Conservation (phyloP, 2,113 vertebrate genomes). For the Sturnira hondurensis region DNA sequence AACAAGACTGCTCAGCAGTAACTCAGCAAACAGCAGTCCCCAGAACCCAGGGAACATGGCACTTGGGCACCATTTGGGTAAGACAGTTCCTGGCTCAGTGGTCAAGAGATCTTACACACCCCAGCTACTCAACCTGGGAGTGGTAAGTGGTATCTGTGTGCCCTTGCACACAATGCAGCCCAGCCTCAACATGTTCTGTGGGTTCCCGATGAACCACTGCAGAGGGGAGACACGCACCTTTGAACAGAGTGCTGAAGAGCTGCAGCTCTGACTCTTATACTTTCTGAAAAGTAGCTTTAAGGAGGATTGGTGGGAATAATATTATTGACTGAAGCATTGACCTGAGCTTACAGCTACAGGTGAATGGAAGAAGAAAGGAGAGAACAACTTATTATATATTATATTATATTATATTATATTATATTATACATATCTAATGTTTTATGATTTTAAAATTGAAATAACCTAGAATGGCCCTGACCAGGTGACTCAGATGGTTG, state of each 20-base stretch:
- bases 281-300: background rate
- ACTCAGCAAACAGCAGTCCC: conserved; percentile 59
- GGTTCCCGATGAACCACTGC: background rate
- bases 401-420: background rate
- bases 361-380: background rate
- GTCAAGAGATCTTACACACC: background rate
- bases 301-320: background rate
- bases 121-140: background rate
- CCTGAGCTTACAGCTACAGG: background rate
- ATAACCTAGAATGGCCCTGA: background rate
- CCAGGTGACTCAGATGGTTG: no score
- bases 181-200: background rate
- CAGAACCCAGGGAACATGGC: conserved; percentile 48
- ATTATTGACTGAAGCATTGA: background rate
- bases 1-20: conserved; percentile 70
- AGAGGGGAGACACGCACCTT: background rate
- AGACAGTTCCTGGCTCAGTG: background rate
- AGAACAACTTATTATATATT: background rate
- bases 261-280: background rate
- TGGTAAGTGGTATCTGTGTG: background rate
- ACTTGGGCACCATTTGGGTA: background rate
- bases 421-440: background rate
- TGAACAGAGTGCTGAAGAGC: background rate
- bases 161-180: background rate
- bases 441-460: conserved; percentile 38